phyloP scores from a whole-genome alignment of 2,797 vertebrate species.

The Epinephelus malabaricus region DNA sequence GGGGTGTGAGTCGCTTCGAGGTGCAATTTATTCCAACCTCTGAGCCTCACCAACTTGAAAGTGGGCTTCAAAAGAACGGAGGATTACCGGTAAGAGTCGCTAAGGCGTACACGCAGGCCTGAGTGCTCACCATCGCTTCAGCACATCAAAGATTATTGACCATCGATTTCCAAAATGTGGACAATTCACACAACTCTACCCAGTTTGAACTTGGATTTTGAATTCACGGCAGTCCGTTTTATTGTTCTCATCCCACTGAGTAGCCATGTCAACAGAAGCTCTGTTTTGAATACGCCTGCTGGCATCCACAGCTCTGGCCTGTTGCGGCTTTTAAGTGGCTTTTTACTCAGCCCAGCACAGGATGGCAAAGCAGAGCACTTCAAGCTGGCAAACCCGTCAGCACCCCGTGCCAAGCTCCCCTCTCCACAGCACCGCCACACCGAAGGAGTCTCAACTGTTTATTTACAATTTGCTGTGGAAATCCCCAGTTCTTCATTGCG shows the following conservation, averaged over 20 bases:
- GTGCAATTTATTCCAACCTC: conserved; percentile 86
- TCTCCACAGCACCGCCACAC: conserved; percentile 51
- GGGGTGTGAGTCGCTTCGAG: conserved; percentile 78
- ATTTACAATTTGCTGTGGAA: conserved; percentile 86
- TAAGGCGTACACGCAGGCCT: conserved; percentile 54
- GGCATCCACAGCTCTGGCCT: conserved; percentile 46
- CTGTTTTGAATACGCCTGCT: conserved; percentile 58
- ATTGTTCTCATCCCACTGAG: conserved; percentile 50
- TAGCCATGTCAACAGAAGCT: conserved; percentile 56
- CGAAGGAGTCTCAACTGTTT: conserved; percentile 81
- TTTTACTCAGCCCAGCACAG: conserved; percentile 68
- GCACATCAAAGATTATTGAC: conserved; percentile 78
- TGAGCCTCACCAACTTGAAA: conserved; percentile 82
- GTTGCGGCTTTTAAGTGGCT: conserved; percentile 69
- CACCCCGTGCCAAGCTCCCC: conserved; percentile 62
- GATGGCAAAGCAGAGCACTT: conserved; percentile 66
- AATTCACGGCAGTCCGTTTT: conserved; percentile 38
- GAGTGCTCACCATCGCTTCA: conserved; percentile 54
- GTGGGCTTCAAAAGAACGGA: conserved; percentile 83
- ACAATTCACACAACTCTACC: conserved; percentile 39
- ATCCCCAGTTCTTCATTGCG: conserved; percentile 78
- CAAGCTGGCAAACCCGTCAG: conserved; percentile 71
- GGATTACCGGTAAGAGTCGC: conserved; percentile 78
- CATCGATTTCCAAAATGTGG: conserved; percentile 57
- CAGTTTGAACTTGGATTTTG: conserved; percentile 47